Percentiles rank a stretch among this genome's conserved stretches.
Conservation (phyloP, 2,113 vertebrate species). For the Crotalus tigris region DNA sequence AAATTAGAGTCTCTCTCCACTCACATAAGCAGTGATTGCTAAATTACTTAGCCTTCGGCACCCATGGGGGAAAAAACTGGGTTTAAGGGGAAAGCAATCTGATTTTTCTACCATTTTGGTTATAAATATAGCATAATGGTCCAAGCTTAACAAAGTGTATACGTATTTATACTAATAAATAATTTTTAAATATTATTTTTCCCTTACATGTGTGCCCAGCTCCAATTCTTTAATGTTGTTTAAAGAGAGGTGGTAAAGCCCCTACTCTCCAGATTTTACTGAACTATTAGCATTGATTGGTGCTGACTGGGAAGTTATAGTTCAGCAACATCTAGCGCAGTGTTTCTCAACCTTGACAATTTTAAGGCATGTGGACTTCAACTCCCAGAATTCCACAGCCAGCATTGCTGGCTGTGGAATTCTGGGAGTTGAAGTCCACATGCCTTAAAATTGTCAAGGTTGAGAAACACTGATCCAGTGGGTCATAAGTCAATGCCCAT, state of each 20-base stretch:
- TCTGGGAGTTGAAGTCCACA: too few species aligned
- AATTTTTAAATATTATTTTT: background rate
- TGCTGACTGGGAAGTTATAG: background rate
- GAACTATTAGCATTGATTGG: background rate
- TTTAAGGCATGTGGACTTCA: too few species aligned
- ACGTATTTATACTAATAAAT: background rate
- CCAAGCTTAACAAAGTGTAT: background rate
- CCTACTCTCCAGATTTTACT: background rate
- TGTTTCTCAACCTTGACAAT: too few species aligned
- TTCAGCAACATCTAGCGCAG: background rate
- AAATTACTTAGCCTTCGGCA: background rate
- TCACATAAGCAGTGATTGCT: background rate
- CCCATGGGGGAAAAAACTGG: background rate
- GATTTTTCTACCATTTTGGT: background rate
- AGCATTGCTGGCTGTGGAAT: too few species aligned
- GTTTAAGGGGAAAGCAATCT: background rate
- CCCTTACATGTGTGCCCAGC: background rate
- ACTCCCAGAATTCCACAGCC: too few species aligned
- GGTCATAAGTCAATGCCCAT: background rate
- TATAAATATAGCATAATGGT: background rate
- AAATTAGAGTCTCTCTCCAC: background rate
- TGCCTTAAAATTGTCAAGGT: too few species aligned
- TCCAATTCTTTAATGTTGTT: background rate
- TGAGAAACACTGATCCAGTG: background rate
- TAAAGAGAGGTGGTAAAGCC: background rate